These are phyloP conservation scores for Myotis planiceps DNA, from an alignment of 2,797 vertebrate genomes.

Conservation along the genomic window DNA sequence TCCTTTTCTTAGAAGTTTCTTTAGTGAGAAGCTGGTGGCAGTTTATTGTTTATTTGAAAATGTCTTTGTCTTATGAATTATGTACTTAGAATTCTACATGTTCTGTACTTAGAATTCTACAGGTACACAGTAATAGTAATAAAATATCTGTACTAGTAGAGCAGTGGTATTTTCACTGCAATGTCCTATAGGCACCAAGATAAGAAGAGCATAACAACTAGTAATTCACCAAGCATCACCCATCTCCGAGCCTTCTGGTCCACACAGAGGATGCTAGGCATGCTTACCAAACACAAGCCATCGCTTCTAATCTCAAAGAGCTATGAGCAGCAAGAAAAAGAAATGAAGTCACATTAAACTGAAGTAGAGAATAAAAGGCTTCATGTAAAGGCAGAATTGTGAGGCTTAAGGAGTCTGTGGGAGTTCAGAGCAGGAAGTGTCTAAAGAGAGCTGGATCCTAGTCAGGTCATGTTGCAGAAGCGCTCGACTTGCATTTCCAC, in stretches of 20 bases:
- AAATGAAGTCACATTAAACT: neutral
- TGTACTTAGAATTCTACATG: neutral
- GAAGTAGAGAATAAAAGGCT: conserved; percentile 3
- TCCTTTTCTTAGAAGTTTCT: conserved; percentile 6
- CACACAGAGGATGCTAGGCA: neutral
- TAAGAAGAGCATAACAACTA: neutral
- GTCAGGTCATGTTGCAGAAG: conserved; percentile 51
- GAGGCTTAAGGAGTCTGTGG: neutral
- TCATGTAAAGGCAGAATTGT: neutral
- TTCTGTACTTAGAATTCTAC: neutral
- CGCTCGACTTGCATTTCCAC: conserved; percentile 32
- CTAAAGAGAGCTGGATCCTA: conserved; percentile 34
- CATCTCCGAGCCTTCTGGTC: neutral
- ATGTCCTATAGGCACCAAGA: neutral
- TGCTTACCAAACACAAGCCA: neutral
- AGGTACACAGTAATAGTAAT: neutral
- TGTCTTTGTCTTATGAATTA: conserved; percentile 18
- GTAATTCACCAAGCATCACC: neutral
- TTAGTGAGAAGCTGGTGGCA: conserved; percentile 3
- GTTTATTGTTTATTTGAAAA: neutral
- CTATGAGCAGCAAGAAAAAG: neutral
- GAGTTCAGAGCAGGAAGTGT: conserved; percentile 54
- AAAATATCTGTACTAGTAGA: neutral
- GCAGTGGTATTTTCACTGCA: neutral
- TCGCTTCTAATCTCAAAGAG: neutral